Evolutionary conservation across 53 echinoderm and acorn worm species (phyloP).

Genomic region (Actinopyga echinites): DNA sequence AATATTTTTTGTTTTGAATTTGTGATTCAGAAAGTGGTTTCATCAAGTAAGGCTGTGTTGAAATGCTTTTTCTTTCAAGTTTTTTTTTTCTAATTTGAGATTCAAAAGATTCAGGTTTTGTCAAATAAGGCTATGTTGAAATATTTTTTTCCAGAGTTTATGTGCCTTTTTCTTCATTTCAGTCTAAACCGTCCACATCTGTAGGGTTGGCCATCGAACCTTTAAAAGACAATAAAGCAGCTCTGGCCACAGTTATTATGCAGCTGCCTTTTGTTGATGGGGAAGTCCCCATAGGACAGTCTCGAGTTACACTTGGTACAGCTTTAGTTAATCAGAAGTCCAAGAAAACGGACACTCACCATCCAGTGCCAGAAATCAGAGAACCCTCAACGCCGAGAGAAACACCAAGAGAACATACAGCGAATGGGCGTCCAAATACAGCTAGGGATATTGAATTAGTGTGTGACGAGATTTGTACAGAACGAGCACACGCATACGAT

Average conservation of each 20-base stretch:
- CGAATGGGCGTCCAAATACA: slow-evolving; percentile 6
- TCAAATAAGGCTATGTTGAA: not conserved
- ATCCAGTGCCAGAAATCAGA: slow-evolving; percentile 23
- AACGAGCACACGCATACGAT: slow-evolving; percentile 57
- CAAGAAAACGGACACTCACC: slow-evolving; percentile 61
- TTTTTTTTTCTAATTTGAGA: not conserved
- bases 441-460: not conserved
- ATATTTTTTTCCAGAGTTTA: not conserved
- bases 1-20: too few relatives aligned
- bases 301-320: slow-evolving; percentile 69
- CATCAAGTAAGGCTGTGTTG: too few relatives aligned
- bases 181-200: slow-evolving; percentile 57
- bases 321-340: slow-evolving; percentile 77
- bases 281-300: slow-evolving; percentile 64
- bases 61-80: too few relatives aligned
- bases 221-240: slow-evolving; percentile 78
- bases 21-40: too few relatives aligned
- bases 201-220: slow-evolving; percentile 69
- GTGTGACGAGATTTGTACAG: not conserved
- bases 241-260: slow-evolving; percentile 77
- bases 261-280: slow-evolving; percentile 84
- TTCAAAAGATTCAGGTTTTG: not conserved
- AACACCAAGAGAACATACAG: slow-evolving; percentile 3
- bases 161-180: slow-evolving; percentile 44
- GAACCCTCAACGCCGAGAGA: slow-evolving; percentile 1